Evolutionary conservation across 1,140 invertebrate genomes (phyloP).

Genomic region (Drosophila navojoa): DNA sequence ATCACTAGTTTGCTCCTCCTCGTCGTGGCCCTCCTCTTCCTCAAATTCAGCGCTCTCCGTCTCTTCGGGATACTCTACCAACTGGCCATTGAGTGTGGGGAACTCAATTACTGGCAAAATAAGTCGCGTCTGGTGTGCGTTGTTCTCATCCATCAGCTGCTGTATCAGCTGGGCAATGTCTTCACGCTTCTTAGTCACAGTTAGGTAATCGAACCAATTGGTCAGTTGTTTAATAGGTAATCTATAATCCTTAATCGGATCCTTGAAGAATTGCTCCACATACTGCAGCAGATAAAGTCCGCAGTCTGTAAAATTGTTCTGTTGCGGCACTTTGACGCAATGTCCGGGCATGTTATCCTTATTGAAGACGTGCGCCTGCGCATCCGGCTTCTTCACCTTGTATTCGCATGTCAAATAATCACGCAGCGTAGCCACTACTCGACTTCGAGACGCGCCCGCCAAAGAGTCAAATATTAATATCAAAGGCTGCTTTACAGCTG

Average conservation of each 20-base stretch:
- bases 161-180: constrained; percentile 91
- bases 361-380: constrained; percentile 86
- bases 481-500: constrained; percentile 87
- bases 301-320: constrained; percentile 98
- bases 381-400: constrained; percentile 88
- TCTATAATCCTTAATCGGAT: constrained; percentile 89
- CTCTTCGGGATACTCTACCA: constrained; percentile 76
- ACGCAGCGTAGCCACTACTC: constrained; percentile 93
- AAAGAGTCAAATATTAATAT: constrained; percentile 98
- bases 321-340: constrained; percentile 95
- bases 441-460: constrained; percentile 90
- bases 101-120: constrained; percentile 87
- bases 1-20: constrained; percentile 64
- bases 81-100: constrained; percentile 87
- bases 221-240: constrained; percentile 90
- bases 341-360: constrained; percentile 93
- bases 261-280: constrained; percentile 97
- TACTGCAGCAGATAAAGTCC: constrained; percentile 98
- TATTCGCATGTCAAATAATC: constrained; percentile 96
- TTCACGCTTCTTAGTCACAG: constrained; percentile 91
- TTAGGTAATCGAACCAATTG: constrained; percentile 91
- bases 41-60: constrained; percentile 79
- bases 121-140: constrained; percentile 85
- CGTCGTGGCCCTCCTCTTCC: constrained; percentile 76
- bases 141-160: constrained; percentile 87